These are phyloP conservation scores for Bombus haemorrhoidalis DNA, from an alignment of 1,140 invertebrate species.

Conservation along the genomic window DNA sequence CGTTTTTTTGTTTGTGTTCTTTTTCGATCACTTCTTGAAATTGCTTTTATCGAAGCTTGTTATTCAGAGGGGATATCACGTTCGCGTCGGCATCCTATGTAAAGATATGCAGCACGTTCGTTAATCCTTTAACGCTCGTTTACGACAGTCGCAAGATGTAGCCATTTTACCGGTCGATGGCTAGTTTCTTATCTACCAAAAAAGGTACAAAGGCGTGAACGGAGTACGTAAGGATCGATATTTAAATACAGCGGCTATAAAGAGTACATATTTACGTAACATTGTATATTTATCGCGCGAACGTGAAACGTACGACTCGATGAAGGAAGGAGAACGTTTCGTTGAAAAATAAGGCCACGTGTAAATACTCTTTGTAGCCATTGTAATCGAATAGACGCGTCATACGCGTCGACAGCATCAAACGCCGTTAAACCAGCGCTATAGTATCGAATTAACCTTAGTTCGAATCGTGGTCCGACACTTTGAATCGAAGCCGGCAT, in stretches of 20 bases:
- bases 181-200: not conserved
- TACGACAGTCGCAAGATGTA: not conserved
- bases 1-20: not conserved
- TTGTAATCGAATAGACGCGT: not conserved
- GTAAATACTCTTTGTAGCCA: too few species aligned
- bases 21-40: conserved; percentile 1
- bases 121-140: not conserved
- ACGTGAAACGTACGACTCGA: too few species aligned
- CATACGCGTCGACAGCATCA: not conserved
- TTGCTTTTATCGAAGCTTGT: conserved; percentile 14
- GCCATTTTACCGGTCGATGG: not conserved
- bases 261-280: too few species aligned
- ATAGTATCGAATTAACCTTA: not conserved
- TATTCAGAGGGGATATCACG: not conserved
- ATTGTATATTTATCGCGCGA: too few species aligned
- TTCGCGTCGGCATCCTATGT: not conserved
- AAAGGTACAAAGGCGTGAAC: not conserved
- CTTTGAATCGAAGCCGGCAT: not conserved
- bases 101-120: not conserved
- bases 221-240: not conserved
- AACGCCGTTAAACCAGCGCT: too few species aligned
- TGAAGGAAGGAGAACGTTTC: too few species aligned
- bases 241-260: too few species aligned
- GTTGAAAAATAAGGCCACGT: too few species aligned
- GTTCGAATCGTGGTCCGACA: not conserved